A percentile compares a stretch with the other conserved stretches of the same genome.
Evolutionary conservation across 92 coral and sea anemone species (phyloP).

Genomic region (Montipora capitata): DNA sequence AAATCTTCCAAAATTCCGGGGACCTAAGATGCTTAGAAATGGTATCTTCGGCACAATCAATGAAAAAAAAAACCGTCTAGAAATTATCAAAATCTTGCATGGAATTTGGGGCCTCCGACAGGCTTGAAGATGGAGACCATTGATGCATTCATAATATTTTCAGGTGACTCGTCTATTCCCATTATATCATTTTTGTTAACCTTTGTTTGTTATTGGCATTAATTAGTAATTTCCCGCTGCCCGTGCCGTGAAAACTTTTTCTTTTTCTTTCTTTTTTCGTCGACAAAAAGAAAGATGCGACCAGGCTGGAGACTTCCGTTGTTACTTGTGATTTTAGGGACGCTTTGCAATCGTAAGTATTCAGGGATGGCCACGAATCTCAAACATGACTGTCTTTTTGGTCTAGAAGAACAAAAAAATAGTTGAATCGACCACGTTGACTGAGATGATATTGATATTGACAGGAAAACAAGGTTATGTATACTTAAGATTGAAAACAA

Average conservation of each 20-base stretch:
- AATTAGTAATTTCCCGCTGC: slow-evolving; percentile 67
- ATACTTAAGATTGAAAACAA: background rate
- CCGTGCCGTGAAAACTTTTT: slow-evolving; percentile 57
- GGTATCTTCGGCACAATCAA: too few relatives aligned
- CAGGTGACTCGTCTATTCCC: slow-evolving; percentile 40
- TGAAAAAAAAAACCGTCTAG: too few relatives aligned
- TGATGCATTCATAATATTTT: slow-evolving; percentile 55
- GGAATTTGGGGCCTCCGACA: background rate
- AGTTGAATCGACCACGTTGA: background rate
- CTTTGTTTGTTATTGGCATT: slow-evolving; percentile 67
- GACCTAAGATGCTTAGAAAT: too few relatives aligned
- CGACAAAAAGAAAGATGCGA: slow-evolving; percentile 63
- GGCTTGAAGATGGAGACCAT: slow-evolving; percentile 24
- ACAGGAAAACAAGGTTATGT: slow-evolving; percentile 26
- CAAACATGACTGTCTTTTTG: background rate
- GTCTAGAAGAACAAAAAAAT: background rate
- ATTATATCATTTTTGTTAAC: slow-evolving; percentile 77
- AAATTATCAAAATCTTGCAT: background rate
- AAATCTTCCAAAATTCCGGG: too few relatives aligned
- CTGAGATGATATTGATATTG: background rate
- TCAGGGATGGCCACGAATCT: background rate
- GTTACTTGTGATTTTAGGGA: slow-evolving; percentile 15
- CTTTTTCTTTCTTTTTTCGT: slow-evolving; percentile 37
- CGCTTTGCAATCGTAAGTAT: slow-evolving; percentile 72
- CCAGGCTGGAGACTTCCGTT: slow-evolving; percentile 42